Base-by-base conservation (phyloP, 1,140 invertebrate species). In the Scaptomyza graminum region DNA sequence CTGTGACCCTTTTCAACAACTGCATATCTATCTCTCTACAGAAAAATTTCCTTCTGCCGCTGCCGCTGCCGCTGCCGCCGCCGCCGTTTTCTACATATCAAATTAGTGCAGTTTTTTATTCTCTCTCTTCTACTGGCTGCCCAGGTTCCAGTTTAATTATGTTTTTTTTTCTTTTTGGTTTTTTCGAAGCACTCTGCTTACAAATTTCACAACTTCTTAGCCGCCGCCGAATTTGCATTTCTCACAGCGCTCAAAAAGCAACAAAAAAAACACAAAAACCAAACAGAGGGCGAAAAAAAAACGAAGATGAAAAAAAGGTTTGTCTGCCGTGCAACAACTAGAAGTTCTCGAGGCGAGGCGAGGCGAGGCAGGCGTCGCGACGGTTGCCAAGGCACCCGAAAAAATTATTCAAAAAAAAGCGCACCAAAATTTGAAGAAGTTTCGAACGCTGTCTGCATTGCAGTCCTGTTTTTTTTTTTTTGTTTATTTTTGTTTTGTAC, bases 71-170 rank as follows among this genome's bases (percentile, higher is more conserved):
- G n/a, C n/a, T n/a, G n/a, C n/a, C n/a, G n/a, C n/a, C n/a, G n/a
- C n/a, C n/a, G n/a, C n/a, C 37, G 6, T 37, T 47, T 41, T 55
- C 49, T 18, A 54, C 39, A 76, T 63, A 80, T 73, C 63, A 85
- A 85, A 87, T 85, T 85, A 85, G 82, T 85, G 82, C 82, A 85
- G 50, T 84, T 77, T 85, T 85, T 84, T 76, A 62, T 43, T 39
- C 22, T n/a, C 9, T 43, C 8, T 31, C 18, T 15, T 25, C 7
- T 8, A 22, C 16, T 54, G 50, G 4, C 18, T 22, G 18, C 13
- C 25, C 55, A 47, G n/a, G 16, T 46, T 67, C 61, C 63, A 25
- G 61, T 67, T 79, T 34, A 9, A 8, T 9, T 34, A 3, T 18
- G 4, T 22, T 22, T 22, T 22, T 22, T 22, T 22, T 22, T 22